A percentile compares a stretch with the other conserved stretches of the same genome.
These are phyloP conservation scores for Macrophya annulata DNA, from an alignment of 2,888 invertebrate genomes.

Conservation along the genomic window DNA sequence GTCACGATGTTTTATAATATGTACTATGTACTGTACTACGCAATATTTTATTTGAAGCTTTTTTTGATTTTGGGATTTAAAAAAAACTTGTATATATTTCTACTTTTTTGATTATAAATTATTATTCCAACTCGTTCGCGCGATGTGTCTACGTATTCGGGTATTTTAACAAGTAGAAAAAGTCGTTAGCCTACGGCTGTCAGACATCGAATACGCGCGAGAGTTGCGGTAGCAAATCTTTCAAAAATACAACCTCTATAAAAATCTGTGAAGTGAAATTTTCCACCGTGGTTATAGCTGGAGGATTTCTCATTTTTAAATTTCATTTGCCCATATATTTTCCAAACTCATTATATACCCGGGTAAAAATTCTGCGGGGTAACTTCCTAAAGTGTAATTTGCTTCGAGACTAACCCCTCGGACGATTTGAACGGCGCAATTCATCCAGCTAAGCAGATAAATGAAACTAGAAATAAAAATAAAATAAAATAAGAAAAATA, in stretches of 20 bases:
- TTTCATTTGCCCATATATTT: constrained; percentile 16
- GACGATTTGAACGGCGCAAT: neutral
- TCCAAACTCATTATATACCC: constrained; percentile 8
- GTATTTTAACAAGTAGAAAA: neutral
- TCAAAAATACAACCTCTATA: neutral
- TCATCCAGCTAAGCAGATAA: neutral
- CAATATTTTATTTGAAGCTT: too few relatives aligned
- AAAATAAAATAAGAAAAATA: neutral
- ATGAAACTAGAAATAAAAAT: neutral
- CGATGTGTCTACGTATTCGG: neutral
- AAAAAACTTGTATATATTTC: neutral
- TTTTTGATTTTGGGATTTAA: too few relatives aligned
- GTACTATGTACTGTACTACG: too few relatives aligned
- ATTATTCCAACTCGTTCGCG: neutral
- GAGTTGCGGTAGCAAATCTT: neutral
- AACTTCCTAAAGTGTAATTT: constrained; percentile 30
- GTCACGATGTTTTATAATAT: too few relatives aligned
- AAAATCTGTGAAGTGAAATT: constrained; percentile 5
- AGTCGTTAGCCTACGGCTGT: neutral
- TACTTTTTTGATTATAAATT: neutral
- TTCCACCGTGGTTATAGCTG: neutral
- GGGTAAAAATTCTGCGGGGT: constrained; percentile 13
- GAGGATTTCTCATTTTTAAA: neutral
- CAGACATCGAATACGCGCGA: neutral
- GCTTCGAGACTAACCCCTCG: neutral